phyloP scores from a whole-genome alignment of 2,888 invertebrate genomes.

The Caenorhabditis plicata region DNA sequence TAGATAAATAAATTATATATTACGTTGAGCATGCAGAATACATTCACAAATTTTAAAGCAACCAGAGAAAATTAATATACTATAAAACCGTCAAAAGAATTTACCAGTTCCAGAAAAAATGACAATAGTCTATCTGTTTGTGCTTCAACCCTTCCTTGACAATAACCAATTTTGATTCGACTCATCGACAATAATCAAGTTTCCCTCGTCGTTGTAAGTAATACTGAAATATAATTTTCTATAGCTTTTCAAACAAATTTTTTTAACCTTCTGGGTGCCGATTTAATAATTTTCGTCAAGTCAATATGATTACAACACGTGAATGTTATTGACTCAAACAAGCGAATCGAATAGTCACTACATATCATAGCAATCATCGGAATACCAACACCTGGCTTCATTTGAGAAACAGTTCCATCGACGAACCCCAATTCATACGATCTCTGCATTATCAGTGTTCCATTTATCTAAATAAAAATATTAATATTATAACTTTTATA shows the following conservation, averaged over 20 bases:
- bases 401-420: constrained; percentile 6
- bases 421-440: constrained; percentile 6
- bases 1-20: too few species aligned
- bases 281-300: not conserved
- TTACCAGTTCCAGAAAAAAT: too few species aligned
- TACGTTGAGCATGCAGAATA: too few species aligned
- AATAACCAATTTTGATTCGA: constrained; percentile 2
- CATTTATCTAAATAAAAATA: constrained; percentile 10
- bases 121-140: not conserved
- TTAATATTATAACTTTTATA: not conserved
- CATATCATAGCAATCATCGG: constrained; percentile 18
- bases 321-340: constrained; percentile 12
- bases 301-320: constrained; percentile 8
- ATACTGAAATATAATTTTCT: constrained; percentile 2
- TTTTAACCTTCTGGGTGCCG: not conserved
- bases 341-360: constrained; percentile 8
- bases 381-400: constrained; percentile 24
- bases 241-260: too few species aligned
- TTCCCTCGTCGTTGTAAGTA: not conserved
- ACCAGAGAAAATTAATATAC: too few species aligned
- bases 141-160: not conserved
- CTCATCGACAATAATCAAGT: not conserved
- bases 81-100: too few species aligned
- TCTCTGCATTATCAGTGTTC: constrained; percentile 2
- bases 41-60: too few species aligned